Evolutionary conservation across 2,113 vertebrate species (phyloP).

Genomic region (Eublepharis macularius): DNA sequence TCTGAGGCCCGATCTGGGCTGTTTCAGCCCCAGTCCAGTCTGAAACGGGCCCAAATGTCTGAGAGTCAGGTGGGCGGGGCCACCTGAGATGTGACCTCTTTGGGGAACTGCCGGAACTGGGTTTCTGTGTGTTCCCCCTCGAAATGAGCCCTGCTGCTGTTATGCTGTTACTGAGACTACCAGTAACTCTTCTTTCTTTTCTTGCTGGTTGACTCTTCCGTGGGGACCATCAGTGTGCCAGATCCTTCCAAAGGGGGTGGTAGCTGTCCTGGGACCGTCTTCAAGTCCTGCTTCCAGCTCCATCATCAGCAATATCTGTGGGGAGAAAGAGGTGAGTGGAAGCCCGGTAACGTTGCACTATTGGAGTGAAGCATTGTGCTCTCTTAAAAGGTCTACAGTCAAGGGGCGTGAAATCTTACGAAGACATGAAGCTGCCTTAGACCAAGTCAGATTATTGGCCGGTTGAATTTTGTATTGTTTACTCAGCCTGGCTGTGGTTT

Average conservation of each 20-base stretch:
- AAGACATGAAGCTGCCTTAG: too few species aligned
- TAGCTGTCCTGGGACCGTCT: conserved; percentile 94
- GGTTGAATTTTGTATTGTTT: too few species aligned
- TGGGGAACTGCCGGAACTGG: too few species aligned
- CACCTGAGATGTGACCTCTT: too few species aligned
- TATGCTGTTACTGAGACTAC: not conserved
- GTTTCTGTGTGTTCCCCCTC: too few species aligned
- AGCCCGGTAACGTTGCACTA: rapidly evolving
- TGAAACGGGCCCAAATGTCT: too few species aligned
- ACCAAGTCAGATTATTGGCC: too few species aligned
- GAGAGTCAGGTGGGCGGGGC: too few species aligned
- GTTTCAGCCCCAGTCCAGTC: too few species aligned
- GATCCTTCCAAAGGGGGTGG: conserved; percentile 97
- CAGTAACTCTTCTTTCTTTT: conserved; percentile 26
- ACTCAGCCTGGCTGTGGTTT: too few species aligned
- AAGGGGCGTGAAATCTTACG: not conserved
- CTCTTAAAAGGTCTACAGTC: not conserved
- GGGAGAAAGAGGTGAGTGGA: conserved; percentile 95
- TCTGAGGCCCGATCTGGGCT: too few species aligned
- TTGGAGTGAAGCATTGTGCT: not conserved
- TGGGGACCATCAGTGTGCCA: conserved; percentile 88
- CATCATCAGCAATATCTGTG: conserved; percentile 99
- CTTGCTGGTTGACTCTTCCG: conserved; percentile 6
- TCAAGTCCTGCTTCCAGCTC: conserved; percentile 97
- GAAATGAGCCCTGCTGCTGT: too few species aligned